Conservation (phyloP, 2,113 vertebrate genomes). For the Pseudopodoces humilis region DNA sequence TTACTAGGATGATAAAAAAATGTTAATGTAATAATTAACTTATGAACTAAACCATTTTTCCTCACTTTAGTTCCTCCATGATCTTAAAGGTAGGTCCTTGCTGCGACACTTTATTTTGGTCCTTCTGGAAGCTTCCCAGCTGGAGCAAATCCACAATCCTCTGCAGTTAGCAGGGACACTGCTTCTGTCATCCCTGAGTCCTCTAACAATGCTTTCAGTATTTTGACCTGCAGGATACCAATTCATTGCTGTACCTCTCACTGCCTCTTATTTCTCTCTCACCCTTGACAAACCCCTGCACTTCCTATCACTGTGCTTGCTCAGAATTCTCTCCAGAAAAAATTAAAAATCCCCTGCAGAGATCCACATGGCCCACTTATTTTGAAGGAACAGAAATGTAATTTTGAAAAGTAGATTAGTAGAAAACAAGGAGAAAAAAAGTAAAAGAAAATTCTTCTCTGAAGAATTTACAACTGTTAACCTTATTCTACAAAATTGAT, state of each 20-base stretch:
- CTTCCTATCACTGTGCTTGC: background rate
- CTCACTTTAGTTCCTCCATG: background rate
- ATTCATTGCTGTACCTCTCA: background rate
- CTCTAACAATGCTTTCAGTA: background rate
- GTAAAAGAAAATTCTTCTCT: background rate
- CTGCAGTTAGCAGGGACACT: background rate
- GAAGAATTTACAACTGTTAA: background rate
- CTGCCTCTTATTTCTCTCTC: background rate
- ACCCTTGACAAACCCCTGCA: background rate
- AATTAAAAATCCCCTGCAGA: background rate
- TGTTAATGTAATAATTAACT: background rate
- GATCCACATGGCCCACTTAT: background rate
- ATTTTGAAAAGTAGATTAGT: background rate
- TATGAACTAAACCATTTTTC: background rate
- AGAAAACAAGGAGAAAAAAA: background rate
- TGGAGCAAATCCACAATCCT: background rate
- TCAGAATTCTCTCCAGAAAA: background rate
- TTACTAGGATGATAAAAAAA: background rate
- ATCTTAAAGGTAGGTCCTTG: background rate
- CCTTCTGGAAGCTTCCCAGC: background rate
- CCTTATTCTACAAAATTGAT: background rate
- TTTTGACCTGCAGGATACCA: background rate
- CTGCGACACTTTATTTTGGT: background rate
- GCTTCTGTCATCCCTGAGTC: background rate
- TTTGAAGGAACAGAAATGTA: background rate